Evolutionary conservation across 2,113 vertebrate genomes (phyloP), one percentile per base, ranked within the genome.

Genomic region (Triplophysa rosa): DNA sequence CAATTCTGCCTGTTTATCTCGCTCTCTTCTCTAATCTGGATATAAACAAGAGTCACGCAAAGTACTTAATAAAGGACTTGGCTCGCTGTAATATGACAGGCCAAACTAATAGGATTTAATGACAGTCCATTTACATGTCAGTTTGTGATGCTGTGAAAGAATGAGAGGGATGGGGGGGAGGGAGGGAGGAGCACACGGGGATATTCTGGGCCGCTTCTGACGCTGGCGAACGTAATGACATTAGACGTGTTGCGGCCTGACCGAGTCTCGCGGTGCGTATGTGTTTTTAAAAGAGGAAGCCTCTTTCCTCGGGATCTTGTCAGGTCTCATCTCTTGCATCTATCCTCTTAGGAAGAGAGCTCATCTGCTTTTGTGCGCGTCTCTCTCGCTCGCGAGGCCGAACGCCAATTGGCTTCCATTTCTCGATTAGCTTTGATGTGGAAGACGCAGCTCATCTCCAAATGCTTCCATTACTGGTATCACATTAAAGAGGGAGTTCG

Each of bases 61-160:
- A 72, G 78, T 76, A 78, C 63, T 77, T 74, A 71, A 78, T 80
- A 76, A 67, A 68, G 56, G 40, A 66, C 29, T 73, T 62, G 54
- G 77, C 79, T 63, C 33, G 73, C 67, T 75, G 71, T 52, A 33
- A 63, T 52, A 78, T 85, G 81, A 83, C 79, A 80, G 73, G 65
- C 79, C 80, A 75, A 77, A 75, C 77, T 83, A 85, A 84, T 79
- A 81, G 85, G 79, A 84, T 84, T 84, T 86, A 86, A 86, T 83
- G 80, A 84, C 62, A 83, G 83, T 83, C 78, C 83, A 86, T 84
- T 83, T 82, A 82, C 83, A 86, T 84, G 85, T 86, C 80, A 83
- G 75, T 80, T 78, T 82, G 79, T 82, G 80, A 83, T 80, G 69
- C 65, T 56, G 62, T 42, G 69, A 74, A 64, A 82, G 78, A 80